phyloP scores from a whole-genome alignment of 1,140 invertebrate genomes.

The Trachymyrmex cornetzi region DNA sequence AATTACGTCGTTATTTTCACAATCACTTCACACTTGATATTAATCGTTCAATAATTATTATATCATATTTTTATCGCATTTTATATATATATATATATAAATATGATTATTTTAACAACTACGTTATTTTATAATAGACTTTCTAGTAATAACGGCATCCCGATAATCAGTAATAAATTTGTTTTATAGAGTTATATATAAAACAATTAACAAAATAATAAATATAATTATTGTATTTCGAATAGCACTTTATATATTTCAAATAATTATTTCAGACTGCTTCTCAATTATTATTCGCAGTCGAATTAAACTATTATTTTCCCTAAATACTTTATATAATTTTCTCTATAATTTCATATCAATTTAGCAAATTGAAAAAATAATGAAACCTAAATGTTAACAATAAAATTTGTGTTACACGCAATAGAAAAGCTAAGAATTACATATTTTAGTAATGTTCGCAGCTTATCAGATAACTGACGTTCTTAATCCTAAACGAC shows the following conservation, averaged over 20 bases:
- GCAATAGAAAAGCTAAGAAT: not conserved
- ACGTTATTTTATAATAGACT: constrained; percentile 53
- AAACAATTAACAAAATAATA: constrained; percentile 56
- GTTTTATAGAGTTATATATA: constrained; percentile 48
- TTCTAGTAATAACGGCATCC: constrained; percentile 39
- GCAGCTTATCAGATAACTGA: constrained; percentile 46
- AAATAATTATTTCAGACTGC: constrained; percentile 17
- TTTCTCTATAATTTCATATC: not conserved
- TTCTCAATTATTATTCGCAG: constrained; percentile 1
- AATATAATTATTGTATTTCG: constrained; percentile 46
- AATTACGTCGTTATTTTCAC: constrained; percentile 34
- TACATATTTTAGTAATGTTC: not conserved
- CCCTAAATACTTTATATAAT: constrained; percentile 4
- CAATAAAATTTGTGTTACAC: not conserved
- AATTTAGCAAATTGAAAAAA: not conserved
- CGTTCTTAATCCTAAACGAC: constrained; percentile 49
- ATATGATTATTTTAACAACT: constrained; percentile 57
- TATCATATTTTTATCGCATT: constrained; percentile 26
- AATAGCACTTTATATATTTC: not conserved
- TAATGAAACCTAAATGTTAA: not conserved
- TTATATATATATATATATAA: constrained; percentile 37
- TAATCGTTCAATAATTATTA: constrained; percentile 30
- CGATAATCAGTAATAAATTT: constrained; percentile 49
- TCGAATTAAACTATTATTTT: constrained; percentile 23
- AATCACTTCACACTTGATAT: constrained; percentile 43